Evolutionary conservation across 2,113 vertebrate species (phyloP), one percentile per base, ranked within the genome.

Genomic region (Excalfactoria chinensis): DNA sequence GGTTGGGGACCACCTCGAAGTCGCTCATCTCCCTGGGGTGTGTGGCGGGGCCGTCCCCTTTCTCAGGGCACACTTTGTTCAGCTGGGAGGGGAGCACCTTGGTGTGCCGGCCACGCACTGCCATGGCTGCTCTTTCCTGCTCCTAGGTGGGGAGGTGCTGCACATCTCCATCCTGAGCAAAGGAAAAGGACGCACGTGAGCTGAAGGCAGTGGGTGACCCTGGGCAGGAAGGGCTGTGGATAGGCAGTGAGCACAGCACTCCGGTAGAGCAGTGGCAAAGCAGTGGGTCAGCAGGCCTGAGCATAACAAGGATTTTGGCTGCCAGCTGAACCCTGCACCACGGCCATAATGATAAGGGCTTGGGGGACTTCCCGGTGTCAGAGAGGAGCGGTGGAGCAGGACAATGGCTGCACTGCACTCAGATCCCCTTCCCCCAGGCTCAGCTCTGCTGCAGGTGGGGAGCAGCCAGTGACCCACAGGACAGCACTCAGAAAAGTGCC

Each of bases 1-100:
- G 94, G 66, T 93, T 95, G 79, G 97, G 89, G 44, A 92, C 95
- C 95, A 92, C 56, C 46, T 94, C 95, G 1, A 96, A 94, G 43
- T 96, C 96, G 0, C 95, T 77, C 58, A 88, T 94, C 44, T 30
- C 92, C 53, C 69, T 89, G 79, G 93, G 44, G 5, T 44, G 95
- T 0, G 25, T 72, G 87, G 79, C 5, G 1, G 84, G 91, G n/a
- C 80, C 13, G 14, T 96, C 97, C 67, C 94, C 95, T 66, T 86
- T 93, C 81, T 94, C 93, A 0, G 93, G 85, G 56, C 84, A 89
- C n/a, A 95, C 89, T 56, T 78, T 97, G 74, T 92, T 94, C 43
- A 80, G 79, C 5, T 90, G 67, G 0, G 44, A 87, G 30, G 95
- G 71, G 46, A 96, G 95, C 81, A 96, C 96, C 49, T 87, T 64